Percentiles rank a stretch among this genome's conserved stretches.
phyloP scores from a whole-genome alignment of 2,113 vertebrate genomes.

The Microtus oregoni region DNA sequence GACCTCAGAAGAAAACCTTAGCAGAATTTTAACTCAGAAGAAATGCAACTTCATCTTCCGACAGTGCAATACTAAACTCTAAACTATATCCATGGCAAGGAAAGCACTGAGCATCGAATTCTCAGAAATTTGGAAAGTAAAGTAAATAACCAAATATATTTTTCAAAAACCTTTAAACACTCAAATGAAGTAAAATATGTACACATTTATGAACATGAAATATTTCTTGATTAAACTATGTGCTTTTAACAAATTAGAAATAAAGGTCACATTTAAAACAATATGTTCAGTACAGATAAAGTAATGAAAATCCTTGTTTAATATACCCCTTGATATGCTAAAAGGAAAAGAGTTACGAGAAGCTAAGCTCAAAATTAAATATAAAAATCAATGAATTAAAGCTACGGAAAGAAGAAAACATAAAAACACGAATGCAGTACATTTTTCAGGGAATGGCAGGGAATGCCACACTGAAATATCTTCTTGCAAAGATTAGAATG shows the following conservation, averaged over 20 bases:
- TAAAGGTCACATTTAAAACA: not conserved
- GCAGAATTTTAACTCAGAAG: conserved; percentile 15
- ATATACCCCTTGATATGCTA: not conserved
- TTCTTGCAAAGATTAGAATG: not conserved
- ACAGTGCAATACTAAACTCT: not conserved
- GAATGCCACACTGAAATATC: not conserved
- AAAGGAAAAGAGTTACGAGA: not conserved
- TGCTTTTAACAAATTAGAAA: not conserved
- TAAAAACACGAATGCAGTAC: not conserved
- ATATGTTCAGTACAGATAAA: not conserved
- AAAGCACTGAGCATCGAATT: not conserved
- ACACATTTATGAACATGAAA: not conserved
- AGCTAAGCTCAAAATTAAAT: not conserved
- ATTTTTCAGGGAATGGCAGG: not conserved
- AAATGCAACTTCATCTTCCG: not conserved
- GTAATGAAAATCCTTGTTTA: not conserved
- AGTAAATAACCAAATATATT: not conserved
- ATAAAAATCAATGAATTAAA: not conserved
- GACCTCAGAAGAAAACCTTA: not conserved
- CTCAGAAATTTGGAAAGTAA: not conserved
- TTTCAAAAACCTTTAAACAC: not conserved
- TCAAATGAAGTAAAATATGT: not conserved
- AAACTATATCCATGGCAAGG: not conserved
- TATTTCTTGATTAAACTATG: not conserved
- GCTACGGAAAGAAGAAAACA: not conserved